Evolutionary conservation across 2,888 invertebrate genomes (phyloP).

Genomic region (Apodemia hepburni): DNA sequence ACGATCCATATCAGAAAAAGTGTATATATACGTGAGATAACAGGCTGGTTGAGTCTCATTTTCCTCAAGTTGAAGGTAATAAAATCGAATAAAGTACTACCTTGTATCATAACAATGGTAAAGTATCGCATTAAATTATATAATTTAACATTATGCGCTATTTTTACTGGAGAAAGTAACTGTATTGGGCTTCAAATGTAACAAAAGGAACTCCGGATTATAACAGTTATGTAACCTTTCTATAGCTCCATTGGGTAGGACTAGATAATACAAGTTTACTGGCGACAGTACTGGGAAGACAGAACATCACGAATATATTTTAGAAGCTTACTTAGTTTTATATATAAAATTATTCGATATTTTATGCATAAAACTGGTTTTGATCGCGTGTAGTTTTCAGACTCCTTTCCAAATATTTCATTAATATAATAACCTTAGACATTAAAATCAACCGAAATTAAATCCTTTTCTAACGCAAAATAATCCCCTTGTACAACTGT

Average conservation of each 20-base stretch:
- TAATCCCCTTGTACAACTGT: no score
- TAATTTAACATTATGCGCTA: constrained; percentile 4
- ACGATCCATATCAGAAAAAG: no score
- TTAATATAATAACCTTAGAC: no score
- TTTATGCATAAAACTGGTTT: no score
- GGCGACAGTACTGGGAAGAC: neutral
- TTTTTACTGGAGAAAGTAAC: constrained; percentile 3
- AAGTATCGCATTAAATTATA: neutral
- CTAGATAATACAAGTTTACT: neutral
- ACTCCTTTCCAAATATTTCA: no score
- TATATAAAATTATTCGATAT: no score
- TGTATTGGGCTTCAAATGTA: neutral
- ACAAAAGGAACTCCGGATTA: neutral
- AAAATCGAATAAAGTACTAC: neutral
- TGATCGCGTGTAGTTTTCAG: no score
- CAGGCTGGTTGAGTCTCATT: neutral
- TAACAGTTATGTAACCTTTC: neutral
- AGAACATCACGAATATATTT: neutral
- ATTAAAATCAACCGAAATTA: no score
- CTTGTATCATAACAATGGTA: constrained; percentile 5
- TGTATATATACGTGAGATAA: neutral
- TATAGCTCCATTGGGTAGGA: neutral
- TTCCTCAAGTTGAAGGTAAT: neutral
- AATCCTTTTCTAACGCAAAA: no score
- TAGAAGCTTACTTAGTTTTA: no score